Conservation (phyloP, 2,888 invertebrate genomes). For the Octodonta nipae region DNA sequence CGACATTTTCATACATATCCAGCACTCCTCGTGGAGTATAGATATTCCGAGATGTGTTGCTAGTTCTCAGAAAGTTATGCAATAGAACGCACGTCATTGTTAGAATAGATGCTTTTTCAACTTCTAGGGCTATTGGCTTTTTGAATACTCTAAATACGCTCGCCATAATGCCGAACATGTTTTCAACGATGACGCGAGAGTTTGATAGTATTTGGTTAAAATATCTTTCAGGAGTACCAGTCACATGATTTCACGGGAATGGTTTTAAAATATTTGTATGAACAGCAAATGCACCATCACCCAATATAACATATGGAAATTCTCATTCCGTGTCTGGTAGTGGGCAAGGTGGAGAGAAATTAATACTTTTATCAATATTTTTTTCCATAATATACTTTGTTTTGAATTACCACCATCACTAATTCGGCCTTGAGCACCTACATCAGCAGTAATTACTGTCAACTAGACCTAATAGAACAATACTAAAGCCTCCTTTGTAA, state of each 20-base stretch:
- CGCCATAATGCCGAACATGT: constrained; percentile 1
- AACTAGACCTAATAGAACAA: constrained; percentile 28
- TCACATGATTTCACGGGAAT: neutral
- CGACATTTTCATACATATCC: neutral
- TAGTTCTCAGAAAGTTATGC: constrained; percentile 3
- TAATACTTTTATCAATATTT: neutral
- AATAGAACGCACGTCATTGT: neutral
- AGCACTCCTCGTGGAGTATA: neutral
- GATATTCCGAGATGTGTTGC: neutral
- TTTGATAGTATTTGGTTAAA: neutral
- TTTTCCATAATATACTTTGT: constrained; percentile 2
- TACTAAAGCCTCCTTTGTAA: constrained; percentile 24
- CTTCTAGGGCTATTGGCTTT: neutral
- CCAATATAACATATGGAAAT: neutral
- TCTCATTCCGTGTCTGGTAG: neutral
- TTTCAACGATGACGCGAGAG: neutral
- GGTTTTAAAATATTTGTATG: neutral
- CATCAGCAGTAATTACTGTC: constrained; percentile 29
- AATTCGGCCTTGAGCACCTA: constrained; percentile 23
- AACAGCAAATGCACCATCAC: neutral
- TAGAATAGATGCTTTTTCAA: neutral
- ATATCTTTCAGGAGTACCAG: neutral
- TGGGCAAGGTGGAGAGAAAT: constrained; percentile 1
- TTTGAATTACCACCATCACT: constrained; percentile 22
- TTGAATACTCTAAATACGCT: constrained; percentile 1